Base-by-base conservation (phyloP, 2,888 invertebrate species). In the Epistrophella euchroma region DNA sequence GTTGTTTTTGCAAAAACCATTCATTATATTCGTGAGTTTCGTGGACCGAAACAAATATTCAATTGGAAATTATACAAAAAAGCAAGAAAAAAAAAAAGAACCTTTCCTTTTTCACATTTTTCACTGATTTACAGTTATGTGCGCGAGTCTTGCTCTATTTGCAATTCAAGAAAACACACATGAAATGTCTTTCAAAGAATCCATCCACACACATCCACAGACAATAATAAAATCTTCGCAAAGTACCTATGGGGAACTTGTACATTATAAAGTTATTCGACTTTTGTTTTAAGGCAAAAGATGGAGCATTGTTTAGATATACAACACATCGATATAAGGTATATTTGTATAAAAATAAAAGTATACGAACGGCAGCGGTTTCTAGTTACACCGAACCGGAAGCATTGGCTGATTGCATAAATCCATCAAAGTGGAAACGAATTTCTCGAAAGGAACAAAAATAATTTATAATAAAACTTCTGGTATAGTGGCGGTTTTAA, bases 331-430 rank as follows among this genome's bases (percentile, higher is more conserved):
- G 17, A 60, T 25, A 47, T 25, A 28, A 35, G 9, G 13, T 19
- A 56, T 5, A 17, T 17, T 17, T 15, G 32, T 32, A 32, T 32
- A 32, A 7, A 32, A 9, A 32, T 32, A 32, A 9, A 32, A 1
- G 6, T 3, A 9, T 15, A 47, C 13, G 47, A 47, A 47, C 17
- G 19, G 15, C 66, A 47, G 22, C 35, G 32, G 62, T 62, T 50
- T 83, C 64, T 43, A 70, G 58, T 80, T 85, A 80, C 80, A 76
- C 80, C 84, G 84, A 80, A 76, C 80, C 84, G 84, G 84, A 85
- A 85, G 75, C 72, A 85, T 76, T 72, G 84, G 71, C 60, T 85
- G 84, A 85, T 85, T 85, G 80, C 80, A 76, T 84, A 75, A 84
- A 71, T 64, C 84, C 79, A 75, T 75, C 64, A 40, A 79, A 75